Evolutionary conservation across 2,797 vertebrate genomes (phyloP).

Genomic region (Gambelia wislizenii): DNA sequence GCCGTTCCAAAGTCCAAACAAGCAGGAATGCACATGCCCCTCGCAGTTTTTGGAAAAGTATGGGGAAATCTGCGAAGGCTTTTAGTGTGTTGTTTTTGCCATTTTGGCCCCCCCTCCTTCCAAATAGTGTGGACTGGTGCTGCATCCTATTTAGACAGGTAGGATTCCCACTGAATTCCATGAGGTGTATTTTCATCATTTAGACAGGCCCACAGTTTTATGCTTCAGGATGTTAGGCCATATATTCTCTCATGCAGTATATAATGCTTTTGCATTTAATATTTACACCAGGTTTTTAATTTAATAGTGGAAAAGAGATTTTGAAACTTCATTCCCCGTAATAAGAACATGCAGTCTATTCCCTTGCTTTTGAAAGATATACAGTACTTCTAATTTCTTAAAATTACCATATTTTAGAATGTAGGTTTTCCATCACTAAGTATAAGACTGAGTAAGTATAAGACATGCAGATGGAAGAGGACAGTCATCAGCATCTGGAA

Average conservation of each 20-base stretch:
- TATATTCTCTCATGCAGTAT: conserved; percentile 17
- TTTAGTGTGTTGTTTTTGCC: no score
- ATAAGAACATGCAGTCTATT: neutral
- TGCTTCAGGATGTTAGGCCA: conserved; percentile 51
- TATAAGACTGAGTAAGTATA: neutral
- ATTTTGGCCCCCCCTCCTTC: no score
- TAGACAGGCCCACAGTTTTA: neutral
- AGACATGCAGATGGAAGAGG: conserved; percentile 42
- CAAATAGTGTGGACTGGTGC: no score
- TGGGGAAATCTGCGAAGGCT: no score
- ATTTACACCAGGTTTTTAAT: conserved; percentile 19
- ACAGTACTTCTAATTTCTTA: conserved; percentile 4
- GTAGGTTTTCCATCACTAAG: conserved; percentile 5
- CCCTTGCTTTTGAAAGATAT: conserved; percentile 26
- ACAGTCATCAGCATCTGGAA: conserved; percentile 37
- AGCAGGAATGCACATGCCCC: no score
- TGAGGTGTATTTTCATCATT: no score
- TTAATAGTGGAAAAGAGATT: conserved; percentile 32
- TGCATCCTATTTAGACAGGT: no score
- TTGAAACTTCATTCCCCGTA: conserved; percentile 39
- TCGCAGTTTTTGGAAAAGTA: no score
- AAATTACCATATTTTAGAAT: neutral
- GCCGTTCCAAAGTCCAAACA: no score
- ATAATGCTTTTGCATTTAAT: neutral
- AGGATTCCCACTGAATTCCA: no score